These are phyloP conservation scores for Crypturellus tataupa DNA, from an alignment of 2,797 vertebrate genomes.

Conservation along the genomic window DNA sequence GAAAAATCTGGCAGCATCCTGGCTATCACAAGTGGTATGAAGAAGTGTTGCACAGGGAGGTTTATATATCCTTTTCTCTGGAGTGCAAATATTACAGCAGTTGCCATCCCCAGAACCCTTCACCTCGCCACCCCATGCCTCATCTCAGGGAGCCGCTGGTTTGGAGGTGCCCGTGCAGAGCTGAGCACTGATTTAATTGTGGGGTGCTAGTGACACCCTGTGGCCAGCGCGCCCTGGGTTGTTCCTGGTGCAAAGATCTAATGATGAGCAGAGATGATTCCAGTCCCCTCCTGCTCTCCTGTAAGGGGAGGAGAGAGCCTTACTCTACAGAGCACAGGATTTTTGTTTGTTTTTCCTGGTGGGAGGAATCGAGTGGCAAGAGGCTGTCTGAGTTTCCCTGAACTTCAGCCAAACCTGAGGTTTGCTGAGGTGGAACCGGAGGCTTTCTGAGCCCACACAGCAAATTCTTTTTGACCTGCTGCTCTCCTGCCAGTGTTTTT, in stretches of 20 bases:
- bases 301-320: too few relatives aligned
- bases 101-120: not conserved
- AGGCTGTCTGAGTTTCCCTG: not conserved
- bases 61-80: rapidly evolving
- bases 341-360: too few relatives aligned
- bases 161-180: not conserved
- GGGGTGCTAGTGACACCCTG: constrained; percentile 74
- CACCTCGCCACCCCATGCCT: not conserved
- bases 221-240: constrained; percentile 22
- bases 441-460: not conserved
- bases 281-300: not conserved
- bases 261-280: rapidly evolving
- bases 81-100: rapidly evolving
- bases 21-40: not conserved
- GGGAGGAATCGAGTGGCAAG: not conserved
- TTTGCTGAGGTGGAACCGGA: not conserved
- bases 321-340: rapidly evolving
- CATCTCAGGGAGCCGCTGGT: not conserved
- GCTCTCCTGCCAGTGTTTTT: not conserved
- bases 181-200: not conserved
- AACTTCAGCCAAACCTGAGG: not conserved
- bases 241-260: rapidly evolving
- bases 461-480: not conserved
- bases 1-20: not conserved
- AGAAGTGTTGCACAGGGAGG: not conserved